These are phyloP conservation scores for Chamaetylas fuelleborni DNA, from an alignment of 2,113 vertebrate genomes.

Conservation along the genomic window DNA sequence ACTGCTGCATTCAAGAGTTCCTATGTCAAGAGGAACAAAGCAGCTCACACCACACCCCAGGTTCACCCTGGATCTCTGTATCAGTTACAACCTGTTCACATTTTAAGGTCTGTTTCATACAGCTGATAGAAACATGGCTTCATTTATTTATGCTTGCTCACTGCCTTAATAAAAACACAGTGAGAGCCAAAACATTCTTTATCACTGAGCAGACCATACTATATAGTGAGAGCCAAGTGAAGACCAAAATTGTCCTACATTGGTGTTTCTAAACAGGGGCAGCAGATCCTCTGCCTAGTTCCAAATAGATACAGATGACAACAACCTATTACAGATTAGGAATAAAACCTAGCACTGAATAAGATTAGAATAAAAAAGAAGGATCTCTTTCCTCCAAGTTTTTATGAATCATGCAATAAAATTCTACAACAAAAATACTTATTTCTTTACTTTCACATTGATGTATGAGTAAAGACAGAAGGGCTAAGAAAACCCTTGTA, in stretches of 20 bases:
- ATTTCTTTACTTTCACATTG: slow-evolving; percentile 7
- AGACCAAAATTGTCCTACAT: not conserved
- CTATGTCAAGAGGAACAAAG: not conserved
- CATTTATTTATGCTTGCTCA: not conserved
- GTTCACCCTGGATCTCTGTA: not conserved
- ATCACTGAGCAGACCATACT: not conserved
- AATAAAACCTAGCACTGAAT: not conserved
- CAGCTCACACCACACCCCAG: not conserved
- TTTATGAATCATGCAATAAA: not conserved
- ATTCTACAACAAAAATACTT: not conserved
- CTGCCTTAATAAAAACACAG: not conserved
- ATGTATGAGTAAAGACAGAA: slow-evolving; percentile 43
- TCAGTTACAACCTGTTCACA: not conserved
- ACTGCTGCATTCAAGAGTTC: not conserved
- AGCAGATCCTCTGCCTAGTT: not conserved
- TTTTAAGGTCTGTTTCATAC: not conserved
- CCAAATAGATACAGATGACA: not conserved
- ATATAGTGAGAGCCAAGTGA: not conserved
- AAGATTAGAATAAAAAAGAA: not conserved
- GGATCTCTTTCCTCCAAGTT: not conserved
- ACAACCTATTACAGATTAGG: not conserved
- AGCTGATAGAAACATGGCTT: not conserved
- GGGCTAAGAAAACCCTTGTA: not conserved
- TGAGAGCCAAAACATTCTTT: not conserved
- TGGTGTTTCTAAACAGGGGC: not conserved